A percentile compares a stretch with the other conserved stretches of the same genome.
Evolutionary conservation across 2,113 vertebrate genomes (phyloP).

Genomic region (Percina caprodes): DNA sequence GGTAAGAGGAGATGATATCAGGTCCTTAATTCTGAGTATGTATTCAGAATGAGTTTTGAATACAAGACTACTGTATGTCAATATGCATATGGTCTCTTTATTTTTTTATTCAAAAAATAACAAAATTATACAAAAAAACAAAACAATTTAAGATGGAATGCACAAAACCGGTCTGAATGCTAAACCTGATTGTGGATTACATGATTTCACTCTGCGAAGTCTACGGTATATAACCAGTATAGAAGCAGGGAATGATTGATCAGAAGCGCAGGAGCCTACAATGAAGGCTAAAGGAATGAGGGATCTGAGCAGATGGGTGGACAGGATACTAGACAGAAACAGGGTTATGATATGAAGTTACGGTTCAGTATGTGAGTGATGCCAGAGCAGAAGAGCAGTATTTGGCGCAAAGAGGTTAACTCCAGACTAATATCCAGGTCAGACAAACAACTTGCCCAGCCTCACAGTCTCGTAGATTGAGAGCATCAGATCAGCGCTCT

Average conservation of each 20-base stretch:
- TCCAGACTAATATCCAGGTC: slow-evolving; percentile 65
- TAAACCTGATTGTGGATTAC: slow-evolving; percentile 72
- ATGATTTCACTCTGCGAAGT: slow-evolving; percentile 70
- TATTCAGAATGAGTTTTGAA: slow-evolving; percentile 63
- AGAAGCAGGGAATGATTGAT: slow-evolving; percentile 67
- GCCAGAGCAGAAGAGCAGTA: slow-evolving; percentile 59
- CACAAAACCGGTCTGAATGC: slow-evolving; percentile 74
- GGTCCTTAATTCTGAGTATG: slow-evolving; percentile 73
- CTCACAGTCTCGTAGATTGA: slow-evolving; percentile 34
- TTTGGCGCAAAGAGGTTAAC: slow-evolving; percentile 62
- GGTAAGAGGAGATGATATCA: slow-evolving; percentile 79
- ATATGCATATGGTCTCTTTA: slow-evolving; percentile 74
- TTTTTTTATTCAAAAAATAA: slow-evolving; percentile 67
- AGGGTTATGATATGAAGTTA: slow-evolving; percentile 51
- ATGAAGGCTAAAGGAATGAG: slow-evolving; percentile 56
- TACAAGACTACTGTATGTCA: slow-evolving; percentile 60
- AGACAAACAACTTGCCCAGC: slow-evolving; percentile 56
- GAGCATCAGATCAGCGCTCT: slow-evolving; percentile 8
- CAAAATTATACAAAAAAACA: slow-evolving; percentile 77
- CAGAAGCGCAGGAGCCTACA: slow-evolving; percentile 61
- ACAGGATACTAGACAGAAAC: slow-evolving; percentile 45
- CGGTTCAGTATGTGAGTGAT: slow-evolving; percentile 64
- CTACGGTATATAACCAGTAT: slow-evolving; percentile 75
- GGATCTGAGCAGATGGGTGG: slow-evolving; percentile 34
- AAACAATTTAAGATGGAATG: slow-evolving; percentile 75